A percentile compares a stretch with the other conserved stretches of the same genome.
Evolutionary conservation across 1,140 invertebrate species (phyloP).

Genomic region (Intoshia linei): DNA sequence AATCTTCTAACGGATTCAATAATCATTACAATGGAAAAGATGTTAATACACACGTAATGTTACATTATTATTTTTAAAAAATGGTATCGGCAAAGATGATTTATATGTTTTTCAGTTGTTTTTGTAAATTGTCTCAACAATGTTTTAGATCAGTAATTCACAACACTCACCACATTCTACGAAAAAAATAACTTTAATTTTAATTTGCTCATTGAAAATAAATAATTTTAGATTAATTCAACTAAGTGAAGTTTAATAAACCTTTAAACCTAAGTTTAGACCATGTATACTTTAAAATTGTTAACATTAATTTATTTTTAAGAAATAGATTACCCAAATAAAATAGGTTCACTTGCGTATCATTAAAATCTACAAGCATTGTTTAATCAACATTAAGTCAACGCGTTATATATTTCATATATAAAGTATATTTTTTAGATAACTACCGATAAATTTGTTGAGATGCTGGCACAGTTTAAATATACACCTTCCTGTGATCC

Average conservation of each 20-base stretch:
- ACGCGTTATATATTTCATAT: not conserved
- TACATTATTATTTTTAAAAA: not conserved
- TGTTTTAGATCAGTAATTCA: no score
- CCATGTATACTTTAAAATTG: no score
- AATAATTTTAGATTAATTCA: no score
- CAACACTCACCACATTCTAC: no score
- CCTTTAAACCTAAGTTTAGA: no score
- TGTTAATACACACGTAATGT: constrained; percentile 2
- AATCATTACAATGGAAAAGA: no score
- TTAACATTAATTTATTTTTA: not conserved
- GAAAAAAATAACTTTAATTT: no score
- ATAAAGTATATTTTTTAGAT: constrained; percentile 6
- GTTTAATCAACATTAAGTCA: not conserved
- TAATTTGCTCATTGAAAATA: no score
- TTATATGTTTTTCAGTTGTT: no score
- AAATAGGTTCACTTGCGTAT: not conserved
- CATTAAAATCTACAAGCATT: not conserved
- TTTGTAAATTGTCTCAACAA: no score
- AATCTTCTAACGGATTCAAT: no score
- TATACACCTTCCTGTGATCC: constrained; percentile 71
- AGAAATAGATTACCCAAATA: not conserved
- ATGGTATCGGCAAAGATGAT: not conserved
- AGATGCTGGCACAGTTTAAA: constrained; percentile 42
- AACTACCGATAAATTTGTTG: constrained; percentile 21
- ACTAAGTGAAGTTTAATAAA: no score